Percentiles rank a stretch among this genome's conserved stretches.
Evolutionary conservation across 2,113 vertebrate species (phyloP).

Genomic region (Macrotus californicus): DNA sequence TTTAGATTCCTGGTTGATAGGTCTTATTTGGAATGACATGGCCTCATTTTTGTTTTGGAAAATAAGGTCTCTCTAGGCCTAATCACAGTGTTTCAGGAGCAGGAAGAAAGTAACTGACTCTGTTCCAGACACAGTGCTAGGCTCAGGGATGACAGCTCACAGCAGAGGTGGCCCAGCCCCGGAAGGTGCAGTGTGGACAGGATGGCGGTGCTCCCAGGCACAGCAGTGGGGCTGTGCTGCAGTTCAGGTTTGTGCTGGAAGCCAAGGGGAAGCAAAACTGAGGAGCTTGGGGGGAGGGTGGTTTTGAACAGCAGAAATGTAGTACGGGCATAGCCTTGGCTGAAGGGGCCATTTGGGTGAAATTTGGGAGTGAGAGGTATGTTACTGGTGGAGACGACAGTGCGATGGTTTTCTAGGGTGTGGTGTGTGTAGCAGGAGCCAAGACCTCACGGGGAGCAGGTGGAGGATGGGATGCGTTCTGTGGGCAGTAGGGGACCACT

Average conservation of each 20-base stretch:
- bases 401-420: background rate
- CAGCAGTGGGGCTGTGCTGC: fast-evolving
- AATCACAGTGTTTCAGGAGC: background rate
- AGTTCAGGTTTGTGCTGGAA: background rate
- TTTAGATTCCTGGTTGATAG: background rate
- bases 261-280: background rate
- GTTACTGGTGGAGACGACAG: background rate
- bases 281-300: fast-evolving
- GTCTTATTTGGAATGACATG: too few relatives aligned
- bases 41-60: background rate
- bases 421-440: background rate
- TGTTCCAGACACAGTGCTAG: background rate
- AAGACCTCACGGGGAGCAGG: background rate
- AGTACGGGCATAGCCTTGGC: background rate
- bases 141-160: background rate
- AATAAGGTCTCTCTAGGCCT: background rate
- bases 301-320: background rate
- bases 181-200: background rate
- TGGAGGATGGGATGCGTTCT: background rate
- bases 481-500: background rate
- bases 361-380: background rate
- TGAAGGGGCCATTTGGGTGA: background rate
- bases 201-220: fast-evolving
- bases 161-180: background rate
- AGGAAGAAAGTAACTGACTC: background rate